Percentiles rank a stretch among this genome's conserved stretches.
Evolutionary conservation across 1,140 invertebrate genomes (phyloP).

Genomic region (Trichogramma pretiosum): DNA sequence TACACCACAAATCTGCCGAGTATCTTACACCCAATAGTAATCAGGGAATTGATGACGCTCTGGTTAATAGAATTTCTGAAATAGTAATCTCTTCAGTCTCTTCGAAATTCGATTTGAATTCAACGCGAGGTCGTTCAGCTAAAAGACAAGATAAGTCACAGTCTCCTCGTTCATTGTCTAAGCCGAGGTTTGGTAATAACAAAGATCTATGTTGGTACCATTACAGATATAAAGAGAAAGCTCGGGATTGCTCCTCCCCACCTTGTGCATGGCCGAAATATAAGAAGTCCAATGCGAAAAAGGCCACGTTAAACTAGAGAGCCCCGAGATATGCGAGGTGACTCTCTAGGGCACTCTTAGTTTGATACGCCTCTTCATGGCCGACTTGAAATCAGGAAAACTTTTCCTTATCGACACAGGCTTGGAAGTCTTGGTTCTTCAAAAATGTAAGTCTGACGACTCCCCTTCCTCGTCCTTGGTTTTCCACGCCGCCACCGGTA

Average conservation of each 20-base stretch:
- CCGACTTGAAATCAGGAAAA: background rate
- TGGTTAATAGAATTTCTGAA: too few species aligned
- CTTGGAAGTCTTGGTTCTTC: slow-evolving; percentile 7
- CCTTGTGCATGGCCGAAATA: too few species aligned
- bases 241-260: background rate
- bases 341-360: background rate
- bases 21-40: too few species aligned
- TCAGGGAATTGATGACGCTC: too few species aligned
- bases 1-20: too few species aligned
- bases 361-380: slow-evolving; percentile 6
- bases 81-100: too few species aligned
- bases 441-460: background rate
- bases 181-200: too few species aligned
- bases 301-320: slow-evolving; percentile 13
- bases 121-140: too few species aligned
- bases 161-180: too few species aligned
- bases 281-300: background rate
- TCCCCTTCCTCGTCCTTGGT: background rate
- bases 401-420: slow-evolving; percentile 16
- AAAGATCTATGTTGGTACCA: slow-evolving; percentile 8
- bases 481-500: slow-evolving; percentile 18
- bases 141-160: too few species aligned
- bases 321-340: background rate
- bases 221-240: slow-evolving; percentile 1
- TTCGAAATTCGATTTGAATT: too few species aligned